Evolutionary conservation across 35 echinoderm and acorn worm species (phyloP), one percentile per base, ranked within the genome.

Genomic region (Acanthaster planci): DNA sequence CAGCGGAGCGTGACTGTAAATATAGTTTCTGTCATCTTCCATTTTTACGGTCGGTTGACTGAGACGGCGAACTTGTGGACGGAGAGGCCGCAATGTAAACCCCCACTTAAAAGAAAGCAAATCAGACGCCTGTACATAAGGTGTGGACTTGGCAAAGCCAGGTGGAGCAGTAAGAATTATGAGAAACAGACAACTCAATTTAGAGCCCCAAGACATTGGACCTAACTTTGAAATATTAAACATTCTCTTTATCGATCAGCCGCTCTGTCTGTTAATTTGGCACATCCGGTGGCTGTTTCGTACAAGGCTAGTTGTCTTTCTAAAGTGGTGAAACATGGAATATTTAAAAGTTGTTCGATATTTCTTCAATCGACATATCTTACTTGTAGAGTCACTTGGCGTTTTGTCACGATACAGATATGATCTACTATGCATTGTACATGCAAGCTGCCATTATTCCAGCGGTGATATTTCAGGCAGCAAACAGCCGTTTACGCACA

Each of bases 171-270:
- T 6, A 26, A 72, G 15, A 26, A 26, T 72, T 72, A 72, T 36
- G 2, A 72, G 29, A 10, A 29, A 72, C 34, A 72, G 22, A 35
- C 4, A 72, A 72, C 64, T 72, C 34, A 72, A 72, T 72, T 72
- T 72, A 26, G 64, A 72, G 64, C 64, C 64, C 30, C 26, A 29
- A 72, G 64, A 36, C 64, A 72, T 47, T 47, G 42, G 30, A 29
- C 22, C 30, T 72, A 27, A 21, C 23, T 12, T 72, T 72, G 64
- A 72, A 72, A 72, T 72, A 72, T 72, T 72, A 72, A 72, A 72
- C 14, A 72, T 19, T 72, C 64, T 72, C 30, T 31, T 27, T 72
- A 72, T 72, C 64, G 64, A 72, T 72, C 34, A 72, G 30, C 26
- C 34, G 22, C 14, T 72, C 18, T 31, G 56, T 31, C 34, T 72